Percentiles rank a stretch among this genome's conserved stretches.
Conservation (phyloP, 2,888 invertebrate species). For the Hydrotaea diabolus region DNA sequence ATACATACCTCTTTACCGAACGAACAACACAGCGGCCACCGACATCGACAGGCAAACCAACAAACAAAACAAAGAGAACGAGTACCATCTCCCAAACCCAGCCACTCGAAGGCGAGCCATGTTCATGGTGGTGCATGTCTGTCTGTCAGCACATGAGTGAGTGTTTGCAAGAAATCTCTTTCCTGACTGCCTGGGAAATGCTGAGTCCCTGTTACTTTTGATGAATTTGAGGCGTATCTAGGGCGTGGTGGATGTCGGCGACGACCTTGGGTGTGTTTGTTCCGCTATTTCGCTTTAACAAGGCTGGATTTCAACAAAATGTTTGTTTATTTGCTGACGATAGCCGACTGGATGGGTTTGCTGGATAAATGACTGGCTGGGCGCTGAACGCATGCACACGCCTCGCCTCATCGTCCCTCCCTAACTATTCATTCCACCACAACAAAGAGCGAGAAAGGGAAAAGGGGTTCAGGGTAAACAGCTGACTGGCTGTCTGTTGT, state of each 20-base stretch:
- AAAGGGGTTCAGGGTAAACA: constrained; percentile 37
- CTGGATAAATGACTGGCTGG: constrained; percentile 20
- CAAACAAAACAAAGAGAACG: constrained; percentile 36
- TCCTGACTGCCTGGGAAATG: constrained; percentile 24
- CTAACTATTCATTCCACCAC: neutral
- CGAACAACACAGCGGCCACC: neutral
- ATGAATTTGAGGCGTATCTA: constrained; percentile 82
- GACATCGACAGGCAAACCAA: constrained; percentile 13
- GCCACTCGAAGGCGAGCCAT: constrained; percentile 16
- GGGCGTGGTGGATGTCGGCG: constrained; percentile 80
- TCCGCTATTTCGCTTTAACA: constrained; percentile 68
- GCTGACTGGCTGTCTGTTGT: constrained; percentile 53
- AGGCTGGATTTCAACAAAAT: constrained; percentile 65
- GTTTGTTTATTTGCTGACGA: constrained; percentile 40
- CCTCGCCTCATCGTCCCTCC: constrained; percentile 8
- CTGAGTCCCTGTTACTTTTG: constrained; percentile 79
- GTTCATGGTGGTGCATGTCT: neutral
- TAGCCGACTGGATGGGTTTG: constrained; percentile 66
- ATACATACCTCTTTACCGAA: no score
- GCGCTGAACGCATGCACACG: constrained; percentile 17
- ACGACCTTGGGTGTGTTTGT: constrained; percentile 76
- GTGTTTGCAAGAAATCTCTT: constrained; percentile 45
- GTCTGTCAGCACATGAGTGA: constrained; percentile 27
- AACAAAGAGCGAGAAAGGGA: neutral
- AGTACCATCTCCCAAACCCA: constrained; percentile 5